Base-by-base conservation (phyloP, 2,797 vertebrate species). In the Phalloptychus januarius region DNA sequence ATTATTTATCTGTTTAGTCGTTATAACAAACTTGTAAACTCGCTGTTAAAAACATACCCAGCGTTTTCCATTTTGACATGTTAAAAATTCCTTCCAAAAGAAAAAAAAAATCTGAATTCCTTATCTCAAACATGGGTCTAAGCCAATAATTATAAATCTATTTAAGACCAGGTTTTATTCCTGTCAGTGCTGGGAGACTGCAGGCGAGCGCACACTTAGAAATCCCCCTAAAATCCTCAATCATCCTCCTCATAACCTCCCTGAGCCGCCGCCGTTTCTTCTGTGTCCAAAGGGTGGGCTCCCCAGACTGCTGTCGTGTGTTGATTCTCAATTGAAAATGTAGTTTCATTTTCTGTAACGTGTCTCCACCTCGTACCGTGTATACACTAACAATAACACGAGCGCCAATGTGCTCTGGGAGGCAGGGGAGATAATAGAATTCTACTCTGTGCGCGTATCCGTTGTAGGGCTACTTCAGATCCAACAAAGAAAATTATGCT, bases 401-500 rank as follows among this genome's bases (percentile, higher is more conserved):
- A 80, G 73, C 42, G 50, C 69, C 50, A 80, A 83, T 82, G 86
- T 81, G 61, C 71, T 69, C 78, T 20, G 61, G 58, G 79, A 73
- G 13, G 71, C 78, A 77, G 79, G 83, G 80, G 42, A 74, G 85
- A 89, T 86, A 87, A 85, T 90, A 74, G 75, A 84, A 83, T 84
- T 81, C 78, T 75, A 79, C 78, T 76, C 11, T 52, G 75, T 76
- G 70, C 78, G 56, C 65, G 75, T 75, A 72, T 65, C 58, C 65
- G 75, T 50, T 79, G 72, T 88, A 86, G 80, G 81, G 78, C 76
- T 82, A 80, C 86, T 90, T 86, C 82, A 82, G 79, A 80, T 63
- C 45, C 80, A 79, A 81, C 74, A 80, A 79, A 86, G 69, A 85
- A 75, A 75, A 86, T 85, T 87, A 71, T 88, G 89, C 84, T 87